phyloP scores from a whole-genome alignment of 1,140 invertebrate genomes.

The Zaprionus davidi region DNA sequence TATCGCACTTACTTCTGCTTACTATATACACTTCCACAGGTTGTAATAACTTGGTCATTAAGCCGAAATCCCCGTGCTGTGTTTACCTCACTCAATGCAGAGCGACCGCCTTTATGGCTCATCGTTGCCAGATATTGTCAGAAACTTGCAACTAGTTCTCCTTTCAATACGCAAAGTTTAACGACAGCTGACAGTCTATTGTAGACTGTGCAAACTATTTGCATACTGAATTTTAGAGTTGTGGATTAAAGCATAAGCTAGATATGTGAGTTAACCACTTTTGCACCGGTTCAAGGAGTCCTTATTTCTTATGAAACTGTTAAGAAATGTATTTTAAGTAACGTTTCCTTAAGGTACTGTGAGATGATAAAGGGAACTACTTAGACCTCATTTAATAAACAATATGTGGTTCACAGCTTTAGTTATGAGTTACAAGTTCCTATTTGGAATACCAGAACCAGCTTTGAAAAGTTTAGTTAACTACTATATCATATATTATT shows the following conservation, averaged over 20 bases:
- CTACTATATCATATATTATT: too few relatives aligned
- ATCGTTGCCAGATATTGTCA: constrained; percentile 14
- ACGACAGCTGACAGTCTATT: not conserved
- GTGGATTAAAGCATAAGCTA: not conserved
- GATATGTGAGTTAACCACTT: not conserved
- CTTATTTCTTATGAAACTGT: not conserved
- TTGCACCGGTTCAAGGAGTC: not conserved
- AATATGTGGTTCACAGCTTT: too few relatives aligned
- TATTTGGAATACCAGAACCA: not conserved
- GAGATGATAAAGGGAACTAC: not conserved
- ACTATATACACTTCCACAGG: constrained; percentile 34
- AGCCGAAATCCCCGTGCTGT: constrained; percentile 21
- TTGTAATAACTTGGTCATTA: constrained; percentile 50
- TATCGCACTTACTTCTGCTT: constrained; percentile 71
- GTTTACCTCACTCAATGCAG: constrained; percentile 10
- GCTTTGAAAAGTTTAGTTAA: not conserved
- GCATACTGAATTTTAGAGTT: not conserved
- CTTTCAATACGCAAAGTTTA: not conserved
- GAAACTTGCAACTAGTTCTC: not conserved
- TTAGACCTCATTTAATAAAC: too few relatives aligned
- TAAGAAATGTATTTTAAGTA: not conserved
- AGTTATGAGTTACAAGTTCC: too few relatives aligned
- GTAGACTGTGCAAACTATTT: not conserved
- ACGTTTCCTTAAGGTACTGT: not conserved
- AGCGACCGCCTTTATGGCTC: constrained; percentile 2